Evolutionary conservation across 2,113 vertebrate species (phyloP).

Genomic region (Crotalus viridis): DNA sequence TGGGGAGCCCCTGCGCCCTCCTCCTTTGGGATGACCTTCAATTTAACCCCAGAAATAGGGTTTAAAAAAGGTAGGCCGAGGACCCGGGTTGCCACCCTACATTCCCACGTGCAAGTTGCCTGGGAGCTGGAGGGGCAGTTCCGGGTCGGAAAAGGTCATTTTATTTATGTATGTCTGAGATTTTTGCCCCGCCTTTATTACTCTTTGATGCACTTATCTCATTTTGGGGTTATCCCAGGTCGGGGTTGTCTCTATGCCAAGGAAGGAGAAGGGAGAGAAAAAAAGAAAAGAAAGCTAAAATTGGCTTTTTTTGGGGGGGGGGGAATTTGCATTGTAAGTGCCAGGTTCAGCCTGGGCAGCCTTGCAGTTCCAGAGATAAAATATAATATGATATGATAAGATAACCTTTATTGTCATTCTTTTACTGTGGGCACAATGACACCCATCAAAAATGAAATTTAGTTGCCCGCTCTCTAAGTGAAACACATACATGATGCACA

Average conservation of each 20-base stretch:
- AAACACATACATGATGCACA: no score
- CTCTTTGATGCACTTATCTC: neutral
- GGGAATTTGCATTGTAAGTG: neutral
- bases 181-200: neutral
- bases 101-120: neutral
- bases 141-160: neutral
- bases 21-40: neutral
- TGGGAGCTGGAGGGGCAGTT: neutral
- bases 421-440: no score
- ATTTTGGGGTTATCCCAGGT: neutral
- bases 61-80: neutral
- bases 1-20: no score
- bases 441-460: no score
- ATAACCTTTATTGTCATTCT: no score
- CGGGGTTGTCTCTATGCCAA: neutral
- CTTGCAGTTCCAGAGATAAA: no score
- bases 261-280: no score
- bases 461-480: no score
- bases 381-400: no score
- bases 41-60: neutral
- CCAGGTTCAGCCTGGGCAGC: no score
- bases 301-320: accelerated
- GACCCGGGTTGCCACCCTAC: neutral
- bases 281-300: neutral
- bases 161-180: neutral